phyloP scores from a whole-genome alignment of 2,797 vertebrate genomes.

The Tamandua tetradactyla region DNA sequence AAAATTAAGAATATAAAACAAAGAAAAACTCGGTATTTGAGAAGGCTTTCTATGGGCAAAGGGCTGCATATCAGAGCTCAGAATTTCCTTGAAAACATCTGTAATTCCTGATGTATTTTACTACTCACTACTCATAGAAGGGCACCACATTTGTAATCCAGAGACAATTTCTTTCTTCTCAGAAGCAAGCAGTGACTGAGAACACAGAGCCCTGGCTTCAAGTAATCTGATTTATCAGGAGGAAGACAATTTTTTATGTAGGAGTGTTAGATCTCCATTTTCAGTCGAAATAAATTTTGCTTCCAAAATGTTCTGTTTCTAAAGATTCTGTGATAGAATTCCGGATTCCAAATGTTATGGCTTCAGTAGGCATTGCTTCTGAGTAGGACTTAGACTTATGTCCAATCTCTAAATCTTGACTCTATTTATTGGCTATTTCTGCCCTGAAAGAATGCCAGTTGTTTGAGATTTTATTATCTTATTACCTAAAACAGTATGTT shows the following conservation, averaged over 20 bases:
- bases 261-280: background rate
- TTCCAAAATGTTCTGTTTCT: background rate
- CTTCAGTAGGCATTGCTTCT: background rate
- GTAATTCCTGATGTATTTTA: background rate
- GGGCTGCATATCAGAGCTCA: background rate
- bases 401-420: background rate
- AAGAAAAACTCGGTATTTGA: background rate
- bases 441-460: background rate
- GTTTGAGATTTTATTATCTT: constrained; percentile 2
- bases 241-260: background rate
- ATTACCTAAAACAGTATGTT: background rate
- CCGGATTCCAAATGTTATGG: background rate
- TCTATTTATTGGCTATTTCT: background rate
- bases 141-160: background rate
- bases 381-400: background rate
- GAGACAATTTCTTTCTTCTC: background rate
- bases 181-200: background rate
- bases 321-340: background rate
- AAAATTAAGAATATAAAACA: constrained; percentile 25
- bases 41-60: background rate
- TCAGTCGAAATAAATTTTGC: constrained; percentile 20
- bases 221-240: background rate
- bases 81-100: background rate
- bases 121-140: background rate
- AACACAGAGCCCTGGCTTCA: background rate